phyloP scores from a whole-genome alignment of 2,888 invertebrate genomes.

The Scaptomyza tumidula region DNA sequence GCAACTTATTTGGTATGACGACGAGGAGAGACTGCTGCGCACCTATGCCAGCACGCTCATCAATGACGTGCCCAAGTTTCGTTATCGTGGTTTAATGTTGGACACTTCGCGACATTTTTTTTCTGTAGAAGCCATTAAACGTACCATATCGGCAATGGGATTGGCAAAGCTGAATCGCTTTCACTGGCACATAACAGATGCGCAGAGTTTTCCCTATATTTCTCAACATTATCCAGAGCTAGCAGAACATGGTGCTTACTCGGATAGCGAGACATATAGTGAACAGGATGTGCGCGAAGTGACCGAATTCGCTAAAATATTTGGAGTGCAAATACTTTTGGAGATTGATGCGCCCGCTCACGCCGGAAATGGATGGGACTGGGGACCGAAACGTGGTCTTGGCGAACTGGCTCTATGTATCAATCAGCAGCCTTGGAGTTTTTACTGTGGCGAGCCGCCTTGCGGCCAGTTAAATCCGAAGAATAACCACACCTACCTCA shows the following conservation, averaged over 20 bases:
- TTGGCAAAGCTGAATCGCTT: conserved; percentile 95
- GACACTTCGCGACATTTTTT: conserved; percentile 97
- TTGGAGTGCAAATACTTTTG: conserved; percentile 93
- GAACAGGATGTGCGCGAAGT: conserved; percentile 89
- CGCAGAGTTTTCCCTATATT: conserved; percentile 95
- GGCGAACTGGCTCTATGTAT: conserved; percentile 93
- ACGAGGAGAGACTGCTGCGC: conserved; percentile 87
- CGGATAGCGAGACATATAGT: conserved; percentile 91
- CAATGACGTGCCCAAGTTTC: conserved; percentile 90
- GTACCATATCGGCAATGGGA: conserved; percentile 94
- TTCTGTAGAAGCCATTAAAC: conserved; percentile 88
- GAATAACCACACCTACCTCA: conserved; percentile 90
- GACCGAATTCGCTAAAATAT: conserved; percentile 90
- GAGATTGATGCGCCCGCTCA: conserved; percentile 97
- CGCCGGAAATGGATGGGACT: conserved; percentile 94
- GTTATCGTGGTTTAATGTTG: conserved; percentile 93
- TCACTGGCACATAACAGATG: conserved; percentile 96
- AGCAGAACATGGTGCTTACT: conserved; percentile 93
- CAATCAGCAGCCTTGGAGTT: conserved; percentile 92
- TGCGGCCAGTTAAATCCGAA: conserved; percentile 94
- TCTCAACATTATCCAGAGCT: conserved; percentile 91
- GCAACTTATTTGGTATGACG: conserved; percentile 93
- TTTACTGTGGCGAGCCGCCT: conserved; percentile 93
- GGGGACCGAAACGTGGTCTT: conserved; percentile 90
- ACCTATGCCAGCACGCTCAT: conserved; percentile 88